phyloP scores from a whole-genome alignment of 2,797 vertebrate genomes.

The Brachyalestes nurse region DNA sequence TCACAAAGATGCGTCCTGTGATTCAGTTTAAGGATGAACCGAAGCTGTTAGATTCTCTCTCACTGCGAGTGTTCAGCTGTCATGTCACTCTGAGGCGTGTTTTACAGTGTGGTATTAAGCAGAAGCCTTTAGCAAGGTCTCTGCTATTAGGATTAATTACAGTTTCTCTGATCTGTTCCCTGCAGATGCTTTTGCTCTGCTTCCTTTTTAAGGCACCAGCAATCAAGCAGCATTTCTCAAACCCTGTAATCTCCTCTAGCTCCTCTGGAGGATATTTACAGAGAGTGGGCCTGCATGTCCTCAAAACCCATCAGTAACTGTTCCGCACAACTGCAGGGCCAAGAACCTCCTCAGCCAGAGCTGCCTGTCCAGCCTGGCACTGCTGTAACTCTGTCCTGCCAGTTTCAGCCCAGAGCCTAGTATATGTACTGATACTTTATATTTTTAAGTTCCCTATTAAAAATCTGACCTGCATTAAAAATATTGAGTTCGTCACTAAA shows the following conservation, averaged over 20 bases:
- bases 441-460: no score
- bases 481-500: no score
- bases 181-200: constrained; percentile 31
- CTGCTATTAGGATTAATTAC: constrained; percentile 50
- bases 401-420: constrained; percentile 1
- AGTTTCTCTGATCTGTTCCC: constrained; percentile 46
- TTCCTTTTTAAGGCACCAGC: constrained; percentile 40
- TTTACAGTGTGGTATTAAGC: constrained; percentile 16
- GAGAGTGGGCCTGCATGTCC: constrained; percentile 28
- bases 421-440: background rate
- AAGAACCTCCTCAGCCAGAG: constrained; percentile 13
- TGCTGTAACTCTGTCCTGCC: constrained; percentile 21
- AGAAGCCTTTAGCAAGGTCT: constrained; percentile 34
- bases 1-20: background rate
- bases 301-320: constrained; percentile 27
- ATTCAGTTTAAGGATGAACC: background rate
- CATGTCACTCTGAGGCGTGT: background rate
- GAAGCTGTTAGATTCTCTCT: background rate
- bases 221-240: constrained; percentile 31
- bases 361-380: constrained; percentile 27
- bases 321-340: constrained; percentile 17
- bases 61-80: background rate
- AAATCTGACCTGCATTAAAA: no score
- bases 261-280: constrained; percentile 44
- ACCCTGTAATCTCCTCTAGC: constrained; percentile 47